Evolutionary conservation across 2,797 vertebrate species (phyloP).

Genomic region (Adrianichthys oophorus): DNA sequence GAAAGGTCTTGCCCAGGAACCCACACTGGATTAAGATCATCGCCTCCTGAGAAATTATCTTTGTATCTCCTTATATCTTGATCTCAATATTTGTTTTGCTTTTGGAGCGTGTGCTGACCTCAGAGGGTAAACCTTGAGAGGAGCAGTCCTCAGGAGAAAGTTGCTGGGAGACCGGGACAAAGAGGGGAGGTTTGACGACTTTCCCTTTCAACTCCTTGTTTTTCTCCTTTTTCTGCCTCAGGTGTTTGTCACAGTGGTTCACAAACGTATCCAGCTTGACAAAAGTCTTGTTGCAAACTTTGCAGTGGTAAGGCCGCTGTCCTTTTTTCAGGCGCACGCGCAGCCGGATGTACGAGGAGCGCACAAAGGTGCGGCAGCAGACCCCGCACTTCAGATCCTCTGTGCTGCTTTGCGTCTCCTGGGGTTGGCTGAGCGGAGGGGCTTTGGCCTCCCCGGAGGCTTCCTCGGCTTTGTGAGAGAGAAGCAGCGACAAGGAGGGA

Average conservation of each 20-base stretch:
- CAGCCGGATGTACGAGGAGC: conserved; percentile 71
- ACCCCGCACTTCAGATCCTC: conserved; percentile 63
- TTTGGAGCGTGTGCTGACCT: conserved; percentile 75
- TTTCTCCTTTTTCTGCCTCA: conserved; percentile 61
- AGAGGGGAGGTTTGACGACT: conserved; percentile 62
- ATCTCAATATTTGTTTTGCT: conserved; percentile 67
- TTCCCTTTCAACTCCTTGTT: conserved; percentile 47
- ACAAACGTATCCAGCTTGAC: conserved; percentile 72
- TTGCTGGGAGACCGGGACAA: conserved; percentile 55
- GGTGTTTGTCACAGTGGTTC: conserved; percentile 73
- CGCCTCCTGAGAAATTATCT: no score
- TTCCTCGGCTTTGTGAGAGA: conserved; percentile 72
- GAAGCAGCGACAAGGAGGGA: conserved; percentile 62
- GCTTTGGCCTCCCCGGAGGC: conserved; percentile 28
- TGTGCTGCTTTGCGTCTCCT: conserved; percentile 20
- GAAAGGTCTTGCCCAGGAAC: no score
- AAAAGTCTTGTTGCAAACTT: conserved; percentile 75
- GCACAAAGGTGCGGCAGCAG: conserved; percentile 68
- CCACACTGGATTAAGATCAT: no score
- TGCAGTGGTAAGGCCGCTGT: conserved; percentile 74
- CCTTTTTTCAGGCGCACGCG: conserved; percentile 61
- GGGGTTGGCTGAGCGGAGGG: conserved; percentile 26
- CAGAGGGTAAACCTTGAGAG: conserved; percentile 35
- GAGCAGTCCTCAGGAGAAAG: conserved; percentile 29
- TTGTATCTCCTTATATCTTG: conserved; percentile 36